Evolutionary conservation across 2,113 vertebrate species (phyloP).

Genomic region (Clupea harengus): DNA sequence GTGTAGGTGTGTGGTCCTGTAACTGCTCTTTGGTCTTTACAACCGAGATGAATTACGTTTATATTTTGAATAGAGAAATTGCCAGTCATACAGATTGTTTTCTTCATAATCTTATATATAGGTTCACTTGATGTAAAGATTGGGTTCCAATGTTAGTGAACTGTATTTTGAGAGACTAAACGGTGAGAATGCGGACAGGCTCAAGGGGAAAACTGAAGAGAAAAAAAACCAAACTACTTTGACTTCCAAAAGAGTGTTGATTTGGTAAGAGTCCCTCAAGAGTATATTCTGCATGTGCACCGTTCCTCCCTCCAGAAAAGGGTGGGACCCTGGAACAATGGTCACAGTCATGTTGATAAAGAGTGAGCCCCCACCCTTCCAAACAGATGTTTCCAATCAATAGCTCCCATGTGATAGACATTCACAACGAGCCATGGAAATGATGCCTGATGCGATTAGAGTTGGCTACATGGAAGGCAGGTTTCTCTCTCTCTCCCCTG

Average conservation of each 20-base stretch:
- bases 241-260: background rate
- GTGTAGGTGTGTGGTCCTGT: background rate
- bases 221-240: background rate
- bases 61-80: background rate
- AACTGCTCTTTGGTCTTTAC: background rate
- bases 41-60: background rate
- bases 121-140: background rate
- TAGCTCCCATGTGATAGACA: slow-evolving; percentile 63
- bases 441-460: slow-evolving; percentile 35
- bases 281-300: background rate
- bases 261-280: background rate
- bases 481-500: background rate
- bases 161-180: background rate
- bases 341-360: slow-evolving; percentile 65
- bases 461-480: background rate
- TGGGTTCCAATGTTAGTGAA: background rate
- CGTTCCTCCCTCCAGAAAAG: slow-evolving; percentile 38
- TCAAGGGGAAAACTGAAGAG: background rate
- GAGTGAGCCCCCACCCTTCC: slow-evolving; percentile 47
- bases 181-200: background rate
- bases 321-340: slow-evolving; percentile 68
- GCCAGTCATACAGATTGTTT: background rate
- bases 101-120: background rate
- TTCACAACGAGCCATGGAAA: slow-evolving; percentile 36
- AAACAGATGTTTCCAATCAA: slow-evolving; percentile 70